Base-by-base conservation (phyloP, 2,113 vertebrate genomes). In the Spermophilus dauricus region DNA sequence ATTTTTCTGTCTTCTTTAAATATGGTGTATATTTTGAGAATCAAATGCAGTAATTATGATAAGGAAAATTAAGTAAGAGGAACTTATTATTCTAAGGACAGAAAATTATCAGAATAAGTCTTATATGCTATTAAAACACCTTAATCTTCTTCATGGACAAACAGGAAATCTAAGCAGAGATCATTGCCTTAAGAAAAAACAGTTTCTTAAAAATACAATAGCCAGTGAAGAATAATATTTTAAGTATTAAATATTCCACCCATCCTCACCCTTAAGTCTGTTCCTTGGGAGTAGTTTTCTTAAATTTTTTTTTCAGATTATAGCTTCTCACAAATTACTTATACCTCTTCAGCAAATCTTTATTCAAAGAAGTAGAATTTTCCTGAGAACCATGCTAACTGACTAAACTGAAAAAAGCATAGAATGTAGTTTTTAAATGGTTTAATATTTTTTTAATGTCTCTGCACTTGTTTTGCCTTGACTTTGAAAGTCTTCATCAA, bases 181-280 rank as follows among this genome's bases (percentile, higher is more conserved):
- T 78, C 4, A 58, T n/a, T 85, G n/a, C 34, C 90, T 4, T 91
- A 73, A 86, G 16, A 87, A 30, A 82, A 30, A 76, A n/a, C 11
- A 70, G 4, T 84, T 96, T 94, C 67, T 78, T 76, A 88, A 89
- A 78, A 95, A 63, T 7, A 75, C 63, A 81, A n/a, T 81, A 89
- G 42, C 45, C 10, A 78, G 4, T 32, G 45, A 65, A 70, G 26
- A 72, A 77, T 58, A 91, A 24, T 58, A 91, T 82, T 94, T 95
- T 69, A 77, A 72, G 12, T 91, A 83, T 91, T 78, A 75, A 91
- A 13, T 80, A 76, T 24, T 94, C 95, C 2, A 94, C 11, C 53
- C 18, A 53, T 70, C 3, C 16, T 20, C 9, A 82, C 10, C 48
- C 9, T 30, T 69, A 94, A 96, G 72, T 11, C 28, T 58, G 7